Base-by-base conservation (phyloP, 2,113 vertebrate genomes). In the Morphnarchus princeps region DNA sequence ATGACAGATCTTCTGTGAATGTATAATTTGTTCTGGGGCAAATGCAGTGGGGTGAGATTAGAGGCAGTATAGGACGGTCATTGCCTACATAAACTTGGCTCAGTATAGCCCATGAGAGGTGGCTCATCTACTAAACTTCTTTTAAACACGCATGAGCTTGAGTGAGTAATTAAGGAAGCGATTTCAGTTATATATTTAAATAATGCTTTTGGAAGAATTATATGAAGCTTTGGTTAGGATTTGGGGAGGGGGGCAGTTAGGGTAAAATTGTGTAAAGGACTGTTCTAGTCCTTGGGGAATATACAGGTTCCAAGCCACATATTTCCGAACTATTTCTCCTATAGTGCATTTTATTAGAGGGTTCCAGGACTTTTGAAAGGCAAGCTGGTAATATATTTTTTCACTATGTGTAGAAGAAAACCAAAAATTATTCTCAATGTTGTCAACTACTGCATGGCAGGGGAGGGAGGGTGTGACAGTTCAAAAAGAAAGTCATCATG, bases 111-210 rank as follows among this genome's bases (percentile, higher is more conserved):
- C n/a, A 11, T 4, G 40, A 87, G 81, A 89, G 50, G 70, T 89
- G 45, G 40, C 73, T 88, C 45, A 31, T 58, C 47, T 87, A 13
- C 73, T 63, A 13, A 90, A 77, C 62, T 79, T 36, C 26, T 73
- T 72, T 58, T 43, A 58, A 84, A 82, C 78, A 10, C 82, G 90
- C 49, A 16, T 79, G 69, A 93, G 57, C 94, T 92, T 97, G 96
- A 93, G 71, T 54, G 52, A 78, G 74, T 92, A 91, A 79, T 94
- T 94, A 78, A 90, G 88, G 66, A 93, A 88, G 70, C 5, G 3
- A 90, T 92, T 94, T 93, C 40, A 90, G 90, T 82, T 85, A 78
- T 6, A 8, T 63, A 74, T 91, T 93, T 92, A 79, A 90, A 90
- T 87, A 91, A 82, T 85, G 47, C 24, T 88, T 95, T 95, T 2